phyloP scores from a whole-genome alignment of 2,113 vertebrate genomes.

The Haemorhous mexicanus region DNA sequence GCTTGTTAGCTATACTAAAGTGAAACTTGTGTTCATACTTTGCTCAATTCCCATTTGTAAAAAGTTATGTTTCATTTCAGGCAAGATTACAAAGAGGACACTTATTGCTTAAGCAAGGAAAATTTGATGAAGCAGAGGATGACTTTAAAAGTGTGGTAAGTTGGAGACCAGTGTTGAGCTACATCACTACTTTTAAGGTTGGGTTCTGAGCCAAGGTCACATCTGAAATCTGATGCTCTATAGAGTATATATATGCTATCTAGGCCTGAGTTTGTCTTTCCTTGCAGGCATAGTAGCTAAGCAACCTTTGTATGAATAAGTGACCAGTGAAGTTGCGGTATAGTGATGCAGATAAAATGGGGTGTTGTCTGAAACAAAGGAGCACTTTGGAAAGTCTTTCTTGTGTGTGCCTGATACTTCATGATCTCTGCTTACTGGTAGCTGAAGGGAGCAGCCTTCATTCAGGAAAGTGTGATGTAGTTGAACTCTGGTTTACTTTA shows the following conservation, averaged over 20 bases:
- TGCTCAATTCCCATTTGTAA: not conserved
- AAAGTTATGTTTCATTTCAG: slow-evolving; percentile 63
- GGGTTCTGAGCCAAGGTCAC: not conserved
- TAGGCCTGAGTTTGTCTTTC: not conserved
- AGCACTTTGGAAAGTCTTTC: not conserved
- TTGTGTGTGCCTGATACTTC: not conserved
- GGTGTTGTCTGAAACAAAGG: not conserved
- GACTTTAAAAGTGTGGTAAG: slow-evolving; percentile 97
- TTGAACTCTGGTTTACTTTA: not conserved
- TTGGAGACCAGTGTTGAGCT: not conserved
- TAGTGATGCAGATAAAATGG: not conserved
- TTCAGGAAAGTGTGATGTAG: not conserved
- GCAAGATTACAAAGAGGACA: slow-evolving; percentile 94
- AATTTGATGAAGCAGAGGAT: slow-evolving; percentile 91
- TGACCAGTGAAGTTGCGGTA: not conserved
- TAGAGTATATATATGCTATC: not conserved
- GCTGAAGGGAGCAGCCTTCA: not conserved
- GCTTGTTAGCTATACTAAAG: not conserved
- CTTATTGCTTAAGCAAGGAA: slow-evolving; percentile 92
- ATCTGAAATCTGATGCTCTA: not conserved
- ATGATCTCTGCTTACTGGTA: not conserved
- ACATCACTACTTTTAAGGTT: not conserved
- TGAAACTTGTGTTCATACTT: not conserved
- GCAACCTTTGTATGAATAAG: not conserved
- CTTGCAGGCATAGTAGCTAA: not conserved